phyloP scores from a whole-genome alignment of 2,888 invertebrate genomes.

The Actias luna region DNA sequence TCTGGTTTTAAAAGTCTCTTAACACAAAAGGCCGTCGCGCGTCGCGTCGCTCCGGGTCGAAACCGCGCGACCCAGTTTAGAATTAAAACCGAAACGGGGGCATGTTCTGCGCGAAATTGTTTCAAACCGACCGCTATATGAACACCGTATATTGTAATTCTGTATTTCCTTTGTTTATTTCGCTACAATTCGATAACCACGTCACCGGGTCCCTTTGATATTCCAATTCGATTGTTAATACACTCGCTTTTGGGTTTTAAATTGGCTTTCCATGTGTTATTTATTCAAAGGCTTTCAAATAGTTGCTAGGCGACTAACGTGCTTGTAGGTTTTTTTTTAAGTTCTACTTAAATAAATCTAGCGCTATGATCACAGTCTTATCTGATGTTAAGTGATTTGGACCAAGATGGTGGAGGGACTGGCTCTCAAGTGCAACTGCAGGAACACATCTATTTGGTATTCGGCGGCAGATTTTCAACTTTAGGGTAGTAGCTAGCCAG shows the following conservation, averaged over 20 bases:
- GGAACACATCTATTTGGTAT: too few relatives aligned
- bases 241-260: background rate
- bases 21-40: background rate
- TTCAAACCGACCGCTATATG: background rate
- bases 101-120: slow-evolving; percentile 4
- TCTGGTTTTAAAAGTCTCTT: background rate
- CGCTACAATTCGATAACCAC: background rate
- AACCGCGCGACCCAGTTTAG: slow-evolving; percentile 7
- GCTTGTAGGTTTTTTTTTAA: too few relatives aligned
- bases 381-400: too few relatives aligned
- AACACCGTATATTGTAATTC: background rate
- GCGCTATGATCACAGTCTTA: too few relatives aligned
- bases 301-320: too few relatives aligned
- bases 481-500: too few relatives aligned
- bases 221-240: background rate
- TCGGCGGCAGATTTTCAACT: too few relatives aligned
- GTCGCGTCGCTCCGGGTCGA: background rate
- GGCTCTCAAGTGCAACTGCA: too few relatives aligned
- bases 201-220: background rate
- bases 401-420: too few relatives aligned
- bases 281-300: too few relatives aligned
- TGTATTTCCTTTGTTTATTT: background rate
- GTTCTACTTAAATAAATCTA: too few relatives aligned
- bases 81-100: slow-evolving; percentile 1
- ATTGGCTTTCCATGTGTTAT: background rate